A percentile compares a stretch with the other conserved stretches of the same genome.
Conservation (phyloP, 2,797 vertebrate species). For the Tokudaia tokunoshimensis region DNA sequence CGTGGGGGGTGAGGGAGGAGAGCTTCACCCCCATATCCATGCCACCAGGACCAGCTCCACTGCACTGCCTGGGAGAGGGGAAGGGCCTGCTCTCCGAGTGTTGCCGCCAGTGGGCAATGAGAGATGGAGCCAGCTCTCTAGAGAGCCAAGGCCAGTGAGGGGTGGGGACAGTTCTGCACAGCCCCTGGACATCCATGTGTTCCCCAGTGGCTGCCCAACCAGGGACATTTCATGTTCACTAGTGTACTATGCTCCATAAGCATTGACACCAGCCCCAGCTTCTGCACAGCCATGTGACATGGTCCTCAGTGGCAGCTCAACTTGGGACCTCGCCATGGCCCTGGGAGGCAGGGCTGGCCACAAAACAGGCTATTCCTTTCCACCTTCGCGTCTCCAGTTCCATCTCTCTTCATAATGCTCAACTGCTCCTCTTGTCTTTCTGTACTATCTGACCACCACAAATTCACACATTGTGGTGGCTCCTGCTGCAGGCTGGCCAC, state of each 20-base stretch:
- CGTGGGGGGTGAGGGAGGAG: background rate
- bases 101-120: background rate
- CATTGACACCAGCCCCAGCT: background rate
- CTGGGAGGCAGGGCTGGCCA: background rate
- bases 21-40: background rate
- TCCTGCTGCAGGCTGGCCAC: background rate
- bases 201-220: background rate
- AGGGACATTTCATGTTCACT: background rate
- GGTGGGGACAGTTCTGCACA: too few species aligned
- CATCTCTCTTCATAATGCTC: background rate
- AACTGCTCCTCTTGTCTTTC: background rate
- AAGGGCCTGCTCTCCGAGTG: background rate
- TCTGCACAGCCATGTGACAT: background rate
- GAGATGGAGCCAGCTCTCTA: background rate
- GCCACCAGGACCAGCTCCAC: background rate
- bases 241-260: background rate
- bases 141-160: too few species aligned
- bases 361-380: background rate
- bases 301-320: background rate
- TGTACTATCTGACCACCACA: background rate
- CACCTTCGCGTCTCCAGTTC: background rate
- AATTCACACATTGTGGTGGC: background rate
- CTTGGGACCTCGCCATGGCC: background rate
- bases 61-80: background rate
- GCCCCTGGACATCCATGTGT: too few species aligned